A percentile compares a stretch with the other conserved stretches of the same genome.
These are phyloP conservation scores for Protula sp. DNA, from an alignment of 2,888 invertebrate genomes.

Conservation along the genomic window DNA sequence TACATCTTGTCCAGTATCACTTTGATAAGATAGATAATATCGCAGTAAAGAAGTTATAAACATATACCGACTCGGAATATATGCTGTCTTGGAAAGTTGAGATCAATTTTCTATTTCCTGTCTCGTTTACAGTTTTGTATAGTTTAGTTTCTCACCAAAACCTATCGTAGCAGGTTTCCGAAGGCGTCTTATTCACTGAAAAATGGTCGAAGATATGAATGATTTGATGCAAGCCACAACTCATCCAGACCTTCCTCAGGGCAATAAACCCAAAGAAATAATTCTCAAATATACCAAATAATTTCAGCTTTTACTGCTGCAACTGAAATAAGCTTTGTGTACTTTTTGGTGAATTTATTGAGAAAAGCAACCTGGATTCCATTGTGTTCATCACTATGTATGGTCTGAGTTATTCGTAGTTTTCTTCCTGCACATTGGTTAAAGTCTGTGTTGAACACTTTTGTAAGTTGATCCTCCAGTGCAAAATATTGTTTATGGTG, in stretches of 20 bases:
- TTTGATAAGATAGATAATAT: background rate
- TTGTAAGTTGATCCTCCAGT: no score
- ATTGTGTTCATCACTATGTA: no score
- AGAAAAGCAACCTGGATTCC: no score
- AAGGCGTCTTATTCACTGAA: background rate
- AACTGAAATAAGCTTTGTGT: slow-evolving; percentile 6
- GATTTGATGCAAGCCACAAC: slow-evolving; percentile 6
- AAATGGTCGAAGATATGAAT: slow-evolving; percentile 7
- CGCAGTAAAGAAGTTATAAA: slow-evolving; percentile 9
- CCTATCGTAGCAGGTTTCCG: background rate
- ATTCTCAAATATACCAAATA: slow-evolving; percentile 7
- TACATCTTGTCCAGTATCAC: background rate
- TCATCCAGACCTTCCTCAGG: slow-evolving; percentile 8
- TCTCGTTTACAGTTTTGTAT: background rate
- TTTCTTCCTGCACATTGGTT: no score
- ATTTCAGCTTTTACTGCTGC: slow-evolving; percentile 3
- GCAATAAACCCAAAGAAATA: slow-evolving; percentile 7
- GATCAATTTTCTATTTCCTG: background rate
- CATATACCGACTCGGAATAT: background rate
- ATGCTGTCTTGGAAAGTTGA: background rate
- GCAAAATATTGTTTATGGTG: background rate
- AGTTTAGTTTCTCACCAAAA: background rate
- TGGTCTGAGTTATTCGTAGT: no score
- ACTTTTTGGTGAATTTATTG: no score
- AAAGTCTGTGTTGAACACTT: no score